Conservation (phyloP, 2,113 vertebrate genomes). For the Meriones unguiculatus region DNA sequence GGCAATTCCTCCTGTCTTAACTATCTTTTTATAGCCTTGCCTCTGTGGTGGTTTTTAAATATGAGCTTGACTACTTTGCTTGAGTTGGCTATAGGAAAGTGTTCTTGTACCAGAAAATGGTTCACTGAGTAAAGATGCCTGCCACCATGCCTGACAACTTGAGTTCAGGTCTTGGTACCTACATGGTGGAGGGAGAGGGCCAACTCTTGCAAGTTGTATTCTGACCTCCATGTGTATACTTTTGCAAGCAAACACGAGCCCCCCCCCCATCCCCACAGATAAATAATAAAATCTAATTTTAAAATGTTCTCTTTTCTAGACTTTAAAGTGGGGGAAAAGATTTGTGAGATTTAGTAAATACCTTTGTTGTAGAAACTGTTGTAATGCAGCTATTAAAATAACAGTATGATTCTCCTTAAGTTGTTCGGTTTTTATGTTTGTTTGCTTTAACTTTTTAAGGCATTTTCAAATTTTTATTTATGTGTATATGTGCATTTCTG, state of each 20-base stretch:
- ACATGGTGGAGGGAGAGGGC: background rate
- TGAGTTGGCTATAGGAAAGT: constrained; percentile 13
- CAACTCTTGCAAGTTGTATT: too few relatives aligned
- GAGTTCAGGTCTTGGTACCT: background rate
- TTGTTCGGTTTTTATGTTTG: background rate
- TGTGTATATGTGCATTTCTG: background rate
- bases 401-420: background rate
- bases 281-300: background rate
- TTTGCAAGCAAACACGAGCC: background rate
- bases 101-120: background rate
- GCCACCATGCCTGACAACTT: background rate
- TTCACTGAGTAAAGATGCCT: background rate
- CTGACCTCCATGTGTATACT: background rate
- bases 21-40: background rate
- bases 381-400: background rate
- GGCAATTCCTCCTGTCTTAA: background rate
- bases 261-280: background rate
- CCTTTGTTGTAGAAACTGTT: background rate
- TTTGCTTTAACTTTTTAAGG: background rate
- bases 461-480: background rate
- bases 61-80: background rate
- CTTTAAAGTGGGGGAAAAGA: background rate
- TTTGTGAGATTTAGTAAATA: background rate
- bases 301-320: background rate
- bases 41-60: constrained; percentile 41